These are phyloP conservation scores for Agraylea sexmaculata DNA, from an alignment of 1,140 invertebrate genomes.

Conservation along the genomic window DNA sequence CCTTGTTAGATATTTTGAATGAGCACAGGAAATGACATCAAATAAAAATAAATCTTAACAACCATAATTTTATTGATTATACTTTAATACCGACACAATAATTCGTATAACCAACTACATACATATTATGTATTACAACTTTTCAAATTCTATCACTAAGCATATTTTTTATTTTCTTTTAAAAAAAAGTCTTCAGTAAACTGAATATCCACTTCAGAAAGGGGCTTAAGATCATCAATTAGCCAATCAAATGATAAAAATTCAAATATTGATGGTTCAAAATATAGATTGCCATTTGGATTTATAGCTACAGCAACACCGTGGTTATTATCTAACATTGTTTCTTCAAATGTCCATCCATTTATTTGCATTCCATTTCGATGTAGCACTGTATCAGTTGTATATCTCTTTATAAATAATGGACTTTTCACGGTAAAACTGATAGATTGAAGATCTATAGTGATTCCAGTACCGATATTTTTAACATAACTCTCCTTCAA, in stretches of 20 bases:
- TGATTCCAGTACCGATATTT: slow-evolving; percentile 77
- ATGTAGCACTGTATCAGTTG: slow-evolving; percentile 55
- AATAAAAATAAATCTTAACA: slow-evolving; percentile 10
- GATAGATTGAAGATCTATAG: slow-evolving; percentile 60
- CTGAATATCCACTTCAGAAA: slow-evolving; percentile 38
- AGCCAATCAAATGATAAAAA: slow-evolving; percentile 44
- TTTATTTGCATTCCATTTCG: slow-evolving; percentile 46
- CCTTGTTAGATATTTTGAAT: slow-evolving; percentile 1
- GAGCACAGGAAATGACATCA: background rate
- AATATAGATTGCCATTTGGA: slow-evolving; percentile 17
- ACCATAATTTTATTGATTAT: no score
- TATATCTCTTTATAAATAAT: slow-evolving; percentile 35
- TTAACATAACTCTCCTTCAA: slow-evolving; percentile 95
- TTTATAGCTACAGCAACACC: slow-evolving; percentile 66
- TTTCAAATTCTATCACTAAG: slow-evolving; percentile 1
- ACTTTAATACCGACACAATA: no score
- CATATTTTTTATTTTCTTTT: slow-evolving; percentile 31
- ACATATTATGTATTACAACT: no score
- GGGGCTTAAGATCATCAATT: slow-evolving; percentile 39
- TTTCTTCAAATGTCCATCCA: slow-evolving; percentile 81
- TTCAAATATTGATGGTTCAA: slow-evolving; percentile 28
- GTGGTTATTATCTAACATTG: slow-evolving; percentile 65
- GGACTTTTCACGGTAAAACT: slow-evolving; percentile 55
- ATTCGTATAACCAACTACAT: no score
- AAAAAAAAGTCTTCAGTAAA: slow-evolving; percentile 43